A percentile compares a stretch with the other conserved stretches of the same genome.
Evolutionary conservation across 2,888 invertebrate genomes (phyloP).

Genomic region (Gymnosoma rotundatum): DNA sequence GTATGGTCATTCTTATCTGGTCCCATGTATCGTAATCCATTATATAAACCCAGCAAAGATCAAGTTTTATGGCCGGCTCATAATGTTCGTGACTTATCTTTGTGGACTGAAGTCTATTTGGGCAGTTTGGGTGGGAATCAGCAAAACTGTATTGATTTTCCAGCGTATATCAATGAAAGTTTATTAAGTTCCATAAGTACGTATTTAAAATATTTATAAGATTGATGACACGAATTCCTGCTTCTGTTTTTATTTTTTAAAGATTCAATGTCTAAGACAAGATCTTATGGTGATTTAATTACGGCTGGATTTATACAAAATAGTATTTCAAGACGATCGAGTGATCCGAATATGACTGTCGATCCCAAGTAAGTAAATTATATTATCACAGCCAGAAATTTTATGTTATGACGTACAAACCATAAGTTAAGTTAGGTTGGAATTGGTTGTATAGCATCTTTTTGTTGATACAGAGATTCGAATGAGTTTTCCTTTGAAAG

Average conservation of each 20-base stretch:
- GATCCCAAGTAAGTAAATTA: conserved; percentile 85
- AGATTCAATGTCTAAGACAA: conserved; percentile 89
- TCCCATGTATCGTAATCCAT: conserved; percentile 91
- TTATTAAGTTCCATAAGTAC: conserved; percentile 77
- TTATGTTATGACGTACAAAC: too few relatives aligned
- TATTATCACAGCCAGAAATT: too few relatives aligned
- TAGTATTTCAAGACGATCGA: conserved; percentile 87
- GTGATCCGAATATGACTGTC: conserved; percentile 91
- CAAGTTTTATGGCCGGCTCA: conserved; percentile 91
- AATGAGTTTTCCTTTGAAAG: too few relatives aligned
- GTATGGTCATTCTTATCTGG: conserved; percentile 94
- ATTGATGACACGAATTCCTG: background rate
- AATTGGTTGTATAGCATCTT: too few relatives aligned
- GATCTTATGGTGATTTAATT: conserved; percentile 92
- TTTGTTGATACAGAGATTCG: too few relatives aligned
- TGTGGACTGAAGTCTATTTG: conserved; percentile 94
- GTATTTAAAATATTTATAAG: conserved; percentile 24
- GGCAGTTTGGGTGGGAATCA: conserved; percentile 84
- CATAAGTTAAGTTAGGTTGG: too few relatives aligned
- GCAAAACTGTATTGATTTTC: conserved; percentile 80
- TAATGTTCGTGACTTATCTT: conserved; percentile 90
- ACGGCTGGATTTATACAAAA: conserved; percentile 84
- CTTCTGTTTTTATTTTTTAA: background rate
- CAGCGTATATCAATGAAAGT: conserved; percentile 77
- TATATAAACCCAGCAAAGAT: conserved; percentile 86